phyloP scores from a whole-genome alignment of 2,113 vertebrate genomes.

The Martes martes region DNA sequence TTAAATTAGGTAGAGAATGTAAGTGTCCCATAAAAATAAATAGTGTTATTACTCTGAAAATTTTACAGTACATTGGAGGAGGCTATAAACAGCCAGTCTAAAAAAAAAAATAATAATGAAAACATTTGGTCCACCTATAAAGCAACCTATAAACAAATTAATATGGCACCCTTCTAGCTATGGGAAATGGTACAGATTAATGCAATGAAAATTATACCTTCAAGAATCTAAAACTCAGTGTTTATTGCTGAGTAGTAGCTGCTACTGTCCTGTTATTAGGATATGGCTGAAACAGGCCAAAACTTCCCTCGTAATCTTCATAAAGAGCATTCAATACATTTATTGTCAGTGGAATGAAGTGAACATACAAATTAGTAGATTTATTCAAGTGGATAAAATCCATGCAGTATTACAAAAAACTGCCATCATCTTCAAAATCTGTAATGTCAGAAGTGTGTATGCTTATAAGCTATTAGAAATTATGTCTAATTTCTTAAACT shows the following conservation, averaged over 20 bases:
- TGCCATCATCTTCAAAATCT: conserved; percentile 10
- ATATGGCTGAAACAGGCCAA: not conserved
- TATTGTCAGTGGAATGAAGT: not conserved
- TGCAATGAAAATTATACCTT: not conserved
- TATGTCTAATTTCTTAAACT: not conserved
- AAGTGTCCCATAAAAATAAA: conserved; percentile 32
- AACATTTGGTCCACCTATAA: not conserved
- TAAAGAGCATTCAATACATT: not conserved
- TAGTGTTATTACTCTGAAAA: conserved; percentile 31
- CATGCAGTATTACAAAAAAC: not conserved
- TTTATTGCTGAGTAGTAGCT: not conserved
- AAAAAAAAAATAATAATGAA: not conserved
- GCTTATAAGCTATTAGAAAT: not conserved
- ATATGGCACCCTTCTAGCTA: not conserved
- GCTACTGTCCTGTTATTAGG: not conserved
- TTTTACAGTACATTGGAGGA: conserved; percentile 29
- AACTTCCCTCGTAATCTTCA: not conserved
- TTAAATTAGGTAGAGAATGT: conserved; percentile 26
- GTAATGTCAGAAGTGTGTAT: not conserved
- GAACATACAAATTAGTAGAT: not conserved
- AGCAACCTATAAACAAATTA: conserved; percentile 29
- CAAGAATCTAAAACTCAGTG: conserved; percentile 20
- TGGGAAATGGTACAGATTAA: not conserved
- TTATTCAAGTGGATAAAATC: not conserved
- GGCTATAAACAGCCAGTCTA: not conserved